Evolutionary conservation across 2,113 vertebrate genomes (phyloP).

Genomic region (Origma solitaria): DNA sequence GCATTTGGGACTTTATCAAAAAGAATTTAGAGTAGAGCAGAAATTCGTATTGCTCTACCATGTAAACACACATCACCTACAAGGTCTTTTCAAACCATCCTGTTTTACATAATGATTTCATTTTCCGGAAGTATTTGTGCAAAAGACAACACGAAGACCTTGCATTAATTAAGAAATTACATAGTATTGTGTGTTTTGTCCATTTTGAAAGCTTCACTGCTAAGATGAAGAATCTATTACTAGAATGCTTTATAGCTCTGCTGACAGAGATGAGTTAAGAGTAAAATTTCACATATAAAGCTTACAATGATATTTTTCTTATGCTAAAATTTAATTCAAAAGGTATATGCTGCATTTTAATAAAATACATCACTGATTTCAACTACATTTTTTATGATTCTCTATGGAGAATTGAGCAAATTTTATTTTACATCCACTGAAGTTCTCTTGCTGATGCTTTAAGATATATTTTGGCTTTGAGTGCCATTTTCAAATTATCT

Average conservation of each 20-base stretch:
- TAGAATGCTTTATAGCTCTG: not conserved
- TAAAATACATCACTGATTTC: not conserved
- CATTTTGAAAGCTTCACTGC: not conserved
- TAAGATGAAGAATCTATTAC: not conserved
- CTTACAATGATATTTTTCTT: not conserved
- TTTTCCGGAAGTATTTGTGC: not conserved
- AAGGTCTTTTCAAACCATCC: not conserved
- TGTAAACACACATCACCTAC: not conserved
- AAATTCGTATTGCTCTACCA: not conserved
- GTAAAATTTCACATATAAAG: not conserved
- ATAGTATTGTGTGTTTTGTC: not conserved
- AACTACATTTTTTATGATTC: not conserved
- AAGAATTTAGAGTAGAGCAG: not conserved
- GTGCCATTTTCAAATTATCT: not conserved
- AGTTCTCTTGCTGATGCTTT: not conserved
- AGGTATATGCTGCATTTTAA: conserved; percentile 4
- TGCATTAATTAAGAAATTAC: not conserved
- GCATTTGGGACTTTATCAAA: not conserved
- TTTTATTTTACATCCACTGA: not conserved
- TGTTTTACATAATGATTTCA: not conserved
- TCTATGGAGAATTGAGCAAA: not conserved
- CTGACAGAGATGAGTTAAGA: not conserved
- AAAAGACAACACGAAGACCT: not conserved
- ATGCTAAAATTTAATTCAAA: not conserved
- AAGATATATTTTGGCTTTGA: not conserved